Evolutionary conservation across 2,888 invertebrate genomes (phyloP), one percentile per base, ranked within the genome.

Genomic region (Erebia aethiops): DNA sequence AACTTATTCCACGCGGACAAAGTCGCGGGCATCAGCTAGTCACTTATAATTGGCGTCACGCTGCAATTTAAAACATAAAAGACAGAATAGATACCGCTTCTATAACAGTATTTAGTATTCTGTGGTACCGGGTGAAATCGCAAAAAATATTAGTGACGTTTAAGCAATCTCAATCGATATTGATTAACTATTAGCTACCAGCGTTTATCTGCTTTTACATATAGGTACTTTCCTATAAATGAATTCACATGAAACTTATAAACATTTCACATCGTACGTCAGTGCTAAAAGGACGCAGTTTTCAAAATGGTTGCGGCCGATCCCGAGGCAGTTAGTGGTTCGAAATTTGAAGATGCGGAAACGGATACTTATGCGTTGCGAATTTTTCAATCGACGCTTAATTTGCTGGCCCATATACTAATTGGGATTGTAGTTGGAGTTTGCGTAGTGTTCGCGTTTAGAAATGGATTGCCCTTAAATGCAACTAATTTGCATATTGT

Each of bases 371-470:
- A 87, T 70, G 78, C 77, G 4, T 69, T 89, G 14, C 84, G 80
- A 54, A 83, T 87, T 61, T 85, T 86, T 69, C 81, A 85, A 56
- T 82, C 84, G 1, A 75, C 84, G 1, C 67, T 87, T 49, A 88
- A 87, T 74, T 70, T 88, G 43, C 62, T 90, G 35, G 82, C 85
- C 8, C 87, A 90, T 73, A 78, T 84, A 5, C 77, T 91, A n/a
- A 85, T 90, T 67, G 91, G 91, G 18, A 77, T 82, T 18, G 82
- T 85, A 7, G 86, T 87, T 2, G 87, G 86, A 26, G 73, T 84
- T 7, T 69, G 73, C 2, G 13, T 89, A 0, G 41, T 85, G 10
- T 91, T 79, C 68, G 78, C 86, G 1, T 82, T 89, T 9, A 81
- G 83, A 70, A 72, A 71, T 74, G 86, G 85, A 35, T 13, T 81